Evolutionary conservation across 2,888 invertebrate species (phyloP).

Genomic region (Leptinotarsa peninsularis): DNA sequence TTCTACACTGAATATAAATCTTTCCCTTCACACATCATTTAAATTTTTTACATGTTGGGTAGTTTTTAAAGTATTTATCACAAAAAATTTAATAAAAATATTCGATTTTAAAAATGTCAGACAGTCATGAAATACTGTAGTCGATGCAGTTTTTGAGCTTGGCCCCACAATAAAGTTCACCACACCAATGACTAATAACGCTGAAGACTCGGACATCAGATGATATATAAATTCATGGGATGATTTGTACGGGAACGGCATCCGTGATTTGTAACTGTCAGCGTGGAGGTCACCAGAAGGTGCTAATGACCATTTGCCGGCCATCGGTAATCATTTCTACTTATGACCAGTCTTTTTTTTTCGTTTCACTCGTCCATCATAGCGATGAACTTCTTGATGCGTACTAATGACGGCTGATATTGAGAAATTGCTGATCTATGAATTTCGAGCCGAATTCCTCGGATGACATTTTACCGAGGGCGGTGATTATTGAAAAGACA

Average conservation of each 20-base stretch:
- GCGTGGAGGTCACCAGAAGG: conserved; percentile 24
- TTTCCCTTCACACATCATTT: too few species aligned
- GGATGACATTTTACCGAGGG: conserved; percentile 6
- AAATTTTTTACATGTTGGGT: too few species aligned
- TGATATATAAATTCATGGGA: conserved; percentile 26
- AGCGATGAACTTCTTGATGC: conserved; percentile 22
- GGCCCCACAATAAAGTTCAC: neutral
- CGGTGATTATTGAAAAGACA: neutral
- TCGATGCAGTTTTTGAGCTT: neutral
- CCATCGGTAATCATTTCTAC: conserved; percentile 26
- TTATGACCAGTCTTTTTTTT: conserved; percentile 22
- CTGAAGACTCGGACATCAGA: conserved; percentile 12
- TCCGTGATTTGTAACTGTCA: conserved; percentile 27
- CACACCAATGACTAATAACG: conserved; percentile 7
- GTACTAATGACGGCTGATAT: conserved; percentile 27
- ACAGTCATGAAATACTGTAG: neutral
- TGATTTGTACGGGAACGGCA: conserved; percentile 18
- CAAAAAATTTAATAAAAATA: too few species aligned
- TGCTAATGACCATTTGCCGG: conserved; percentile 28
- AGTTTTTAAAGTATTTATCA: too few species aligned
- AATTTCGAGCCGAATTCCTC: neutral
- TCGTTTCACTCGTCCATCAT: neutral
- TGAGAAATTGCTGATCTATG: conserved; percentile 23
- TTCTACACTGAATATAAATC: too few species aligned
- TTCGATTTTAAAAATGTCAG: too few species aligned